Conservation (phyloP, 2,888 invertebrate genomes). For the Axea sp. region DNA sequence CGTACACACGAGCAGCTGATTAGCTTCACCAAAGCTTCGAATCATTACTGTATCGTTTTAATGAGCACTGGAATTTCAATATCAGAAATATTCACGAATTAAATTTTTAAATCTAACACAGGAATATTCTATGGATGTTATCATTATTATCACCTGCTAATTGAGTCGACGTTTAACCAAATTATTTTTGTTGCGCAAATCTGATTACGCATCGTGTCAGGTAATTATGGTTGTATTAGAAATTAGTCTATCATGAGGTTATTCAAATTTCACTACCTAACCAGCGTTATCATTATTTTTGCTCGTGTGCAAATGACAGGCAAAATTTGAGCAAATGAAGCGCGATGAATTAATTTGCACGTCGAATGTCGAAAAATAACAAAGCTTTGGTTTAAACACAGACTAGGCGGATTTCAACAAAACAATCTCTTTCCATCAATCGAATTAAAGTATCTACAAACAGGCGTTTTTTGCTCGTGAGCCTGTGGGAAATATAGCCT, state of each 20-base stretch:
- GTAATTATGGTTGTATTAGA: slow-evolving; percentile 31
- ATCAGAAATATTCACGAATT: slow-evolving; percentile 35
- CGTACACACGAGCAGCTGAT: background rate
- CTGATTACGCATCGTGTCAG: background rate
- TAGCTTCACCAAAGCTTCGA: slow-evolving; percentile 2
- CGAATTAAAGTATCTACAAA: slow-evolving; percentile 50
- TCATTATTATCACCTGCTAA: no score
- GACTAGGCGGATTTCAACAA: slow-evolving; percentile 38
- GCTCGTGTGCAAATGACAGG: no score
- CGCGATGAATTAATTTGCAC: slow-evolving; percentile 6
- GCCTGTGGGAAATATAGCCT: slow-evolving; percentile 40
- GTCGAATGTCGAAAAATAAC: background rate
- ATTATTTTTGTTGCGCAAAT: no score
- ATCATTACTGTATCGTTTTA: slow-evolving; percentile 36
- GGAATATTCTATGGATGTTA: no score
- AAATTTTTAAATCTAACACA: slow-evolving; percentile 31
- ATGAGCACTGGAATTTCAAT: slow-evolving; percentile 17
- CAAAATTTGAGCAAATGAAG: background rate
- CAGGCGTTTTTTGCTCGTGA: slow-evolving; percentile 25
- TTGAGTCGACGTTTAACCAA: no score
- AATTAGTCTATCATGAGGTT: slow-evolving; percentile 21
- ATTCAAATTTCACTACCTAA: slow-evolving; percentile 3
- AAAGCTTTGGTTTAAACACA: slow-evolving; percentile 22
- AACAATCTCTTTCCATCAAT: slow-evolving; percentile 49
- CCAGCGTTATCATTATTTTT: no score